Evolutionary conservation across 2,888 invertebrate genomes (phyloP).

Genomic region (Microctonus aethiopoides): DNA sequence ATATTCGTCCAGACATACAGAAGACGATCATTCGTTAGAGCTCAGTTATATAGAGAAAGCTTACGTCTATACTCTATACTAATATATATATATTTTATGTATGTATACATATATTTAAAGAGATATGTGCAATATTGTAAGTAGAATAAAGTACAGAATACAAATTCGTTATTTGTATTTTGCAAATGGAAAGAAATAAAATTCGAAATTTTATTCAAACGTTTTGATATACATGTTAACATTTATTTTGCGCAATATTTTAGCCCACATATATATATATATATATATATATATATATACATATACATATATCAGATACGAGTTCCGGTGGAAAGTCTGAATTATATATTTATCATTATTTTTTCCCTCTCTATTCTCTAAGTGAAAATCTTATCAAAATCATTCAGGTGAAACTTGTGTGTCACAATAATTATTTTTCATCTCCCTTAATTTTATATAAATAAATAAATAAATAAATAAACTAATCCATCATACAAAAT

Average conservation of each 20-base stretch:
- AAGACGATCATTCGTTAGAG: neutral
- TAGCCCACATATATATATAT: constrained; percentile 17
- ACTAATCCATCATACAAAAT: neutral
- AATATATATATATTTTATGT: neutral
- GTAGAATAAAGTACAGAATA: neutral
- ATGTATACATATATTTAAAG: neutral
- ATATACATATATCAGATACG: neutral
- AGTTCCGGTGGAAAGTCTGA: constrained; percentile 22
- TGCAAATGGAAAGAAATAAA: neutral
- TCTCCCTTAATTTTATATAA: neutral
- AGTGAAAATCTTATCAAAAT: constrained; percentile 1
- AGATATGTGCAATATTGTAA: neutral
- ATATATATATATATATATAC: no score
- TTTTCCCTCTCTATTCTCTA: constrained; percentile 2
- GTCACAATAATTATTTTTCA: no score
- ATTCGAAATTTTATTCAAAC: neutral
- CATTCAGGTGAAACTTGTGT: constrained; percentile 18
- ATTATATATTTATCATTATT: neutral
- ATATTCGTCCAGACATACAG: neutral
- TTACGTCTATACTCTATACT: neutral
- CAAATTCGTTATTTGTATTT: neutral
- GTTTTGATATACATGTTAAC: neutral
- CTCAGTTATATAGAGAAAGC: constrained; percentile 4
- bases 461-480: no score
- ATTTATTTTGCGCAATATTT: neutral